These are phyloP conservation scores for Protonibea diacanthus DNA, from an alignment of 2,797 vertebrate species.

Conservation along the genomic window DNA sequence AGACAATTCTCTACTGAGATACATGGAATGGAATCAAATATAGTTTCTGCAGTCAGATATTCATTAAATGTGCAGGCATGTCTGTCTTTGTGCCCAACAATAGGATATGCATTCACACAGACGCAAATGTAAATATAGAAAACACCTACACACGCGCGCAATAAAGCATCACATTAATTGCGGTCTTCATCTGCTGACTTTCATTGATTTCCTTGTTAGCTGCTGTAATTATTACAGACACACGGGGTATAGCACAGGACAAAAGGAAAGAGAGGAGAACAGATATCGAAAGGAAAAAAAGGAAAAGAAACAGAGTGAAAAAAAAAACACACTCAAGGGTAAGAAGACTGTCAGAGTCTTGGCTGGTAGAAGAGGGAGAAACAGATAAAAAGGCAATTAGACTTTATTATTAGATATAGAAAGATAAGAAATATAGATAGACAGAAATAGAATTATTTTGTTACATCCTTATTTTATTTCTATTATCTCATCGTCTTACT, in stretches of 20 bases:
- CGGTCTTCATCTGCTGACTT: constrained; percentile 22
- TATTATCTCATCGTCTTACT: constrained; percentile 12
- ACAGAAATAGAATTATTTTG: constrained; percentile 22
- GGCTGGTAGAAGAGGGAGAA: constrained; percentile 39
- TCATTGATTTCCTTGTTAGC: constrained; percentile 53
- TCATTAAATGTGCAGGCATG: not conserved
- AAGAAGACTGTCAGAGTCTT: constrained; percentile 15
- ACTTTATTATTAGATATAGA: constrained; percentile 46
- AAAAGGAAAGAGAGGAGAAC: constrained; percentile 25
- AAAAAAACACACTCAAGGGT: constrained; percentile 1
- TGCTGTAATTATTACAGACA: constrained; percentile 53
- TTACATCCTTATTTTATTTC: not conserved
- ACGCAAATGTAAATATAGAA: not conserved
- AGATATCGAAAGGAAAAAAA: constrained; percentile 4
- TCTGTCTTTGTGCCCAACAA: not conserved
- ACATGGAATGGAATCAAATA: constrained; percentile 4
- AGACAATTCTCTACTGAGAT: constrained; percentile 17
- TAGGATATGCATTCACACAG: not conserved
- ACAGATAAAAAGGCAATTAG: constrained; percentile 53
- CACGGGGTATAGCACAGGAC: not conserved
- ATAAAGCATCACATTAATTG: constrained; percentile 28
- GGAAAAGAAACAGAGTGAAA: not conserved
- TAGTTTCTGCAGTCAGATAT: constrained; percentile 11
- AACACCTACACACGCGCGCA: not conserved
- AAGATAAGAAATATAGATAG: constrained; percentile 10